Evolutionary conservation across 2,888 invertebrate genomes (phyloP), one percentile per base, ranked within the genome.

Genomic region (Temnothorax ravouxi): DNA sequence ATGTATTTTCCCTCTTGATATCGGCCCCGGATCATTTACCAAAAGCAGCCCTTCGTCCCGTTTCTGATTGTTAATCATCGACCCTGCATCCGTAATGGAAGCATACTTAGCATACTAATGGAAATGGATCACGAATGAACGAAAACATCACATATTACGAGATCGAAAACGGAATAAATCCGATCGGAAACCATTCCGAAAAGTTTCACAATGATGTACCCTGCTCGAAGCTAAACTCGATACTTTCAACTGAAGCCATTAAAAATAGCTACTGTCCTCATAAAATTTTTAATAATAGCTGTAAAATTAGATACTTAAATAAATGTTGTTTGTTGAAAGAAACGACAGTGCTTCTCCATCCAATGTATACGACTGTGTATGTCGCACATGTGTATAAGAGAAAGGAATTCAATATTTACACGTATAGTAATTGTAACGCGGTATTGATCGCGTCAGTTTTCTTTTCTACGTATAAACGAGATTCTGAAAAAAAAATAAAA

Each of bases 11-110:
- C 52, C 41, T 67, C 41, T 34, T 29, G 25, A 54, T 41, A 38
- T 76, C 64, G n/a, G 29, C 18, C 21, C 21, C 47, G 44, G 18
- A 25, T 77, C n/a, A 54, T 76, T 76, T 66, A 52, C 13, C 52
- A 66, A 66, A 9, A 66, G 25, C 52, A n/a, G n/a, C 13, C 15
- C 41, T 54, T 77, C n/a, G 8, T 11, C 4, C 38, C 52, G 38
- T 38, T 77, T 77, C 15, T 67, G 66, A 41, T 54, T 41, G 25
- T 77, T 77, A 77, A 67, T 54, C 66, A 76, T 67, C 41, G 25
- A 67, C 13, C 41, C n/a, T 34, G 15, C 29, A 54, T 41, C 25
- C 25, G n/a, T 54, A 41, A 41, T 54, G 9, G 54, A 67, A 54
- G 38, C n/a, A 21, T 50, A 11, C 47, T 29, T 29, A 11, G 47